Base-by-base conservation (phyloP, 2,888 invertebrate species). In the Lycia hirtaria region DNA sequence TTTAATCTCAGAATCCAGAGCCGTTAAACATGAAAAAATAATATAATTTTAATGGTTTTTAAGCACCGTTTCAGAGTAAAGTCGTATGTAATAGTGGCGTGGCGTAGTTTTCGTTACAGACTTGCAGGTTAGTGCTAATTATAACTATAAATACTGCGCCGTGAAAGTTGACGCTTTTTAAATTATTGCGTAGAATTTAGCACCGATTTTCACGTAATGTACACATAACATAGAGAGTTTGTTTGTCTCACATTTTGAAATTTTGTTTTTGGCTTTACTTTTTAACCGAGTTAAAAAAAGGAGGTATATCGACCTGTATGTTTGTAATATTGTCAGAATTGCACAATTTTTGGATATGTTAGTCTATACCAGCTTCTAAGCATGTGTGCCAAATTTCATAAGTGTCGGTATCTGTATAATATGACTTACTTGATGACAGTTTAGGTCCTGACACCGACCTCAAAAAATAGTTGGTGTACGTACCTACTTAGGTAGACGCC, bases 151-250 rank as follows among this genome's bases (percentile, higher is more conserved):
- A 77, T 73, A 73, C 30, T 55, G 56, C 22, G 41, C 35, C 50
- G 68, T 52, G 78, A 80, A 80, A 76, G 77, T 72, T 64, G 62
- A 60, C 45, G 28, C 45, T 15, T 26, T 6, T 20, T 32, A 58
- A 63, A 59, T 62, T 60, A 61, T 72, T 73, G 69, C 66, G 62
- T 57, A 62, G 38, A 58, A 58, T 64, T 70, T 72, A 69, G 48
- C 71, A 49, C 56, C 38, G 45, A 50, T 71, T 69, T 72, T 68
- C 67, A 68, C 62, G 58, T 63, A 61, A 65, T 48, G 56, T 41
- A 38, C 60, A 61, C 57, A 5, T 24, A 37, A 35, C 14, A 51
- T 44, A 56, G 71, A 74, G 71, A 76, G 69, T 66, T 38, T 20
- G 50, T 68, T 60, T 61, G 62, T 37, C 70, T 60, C 67, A 73